phyloP scores from a whole-genome alignment of 2,888 invertebrate genomes.

The Laspeyria flexula region DNA sequence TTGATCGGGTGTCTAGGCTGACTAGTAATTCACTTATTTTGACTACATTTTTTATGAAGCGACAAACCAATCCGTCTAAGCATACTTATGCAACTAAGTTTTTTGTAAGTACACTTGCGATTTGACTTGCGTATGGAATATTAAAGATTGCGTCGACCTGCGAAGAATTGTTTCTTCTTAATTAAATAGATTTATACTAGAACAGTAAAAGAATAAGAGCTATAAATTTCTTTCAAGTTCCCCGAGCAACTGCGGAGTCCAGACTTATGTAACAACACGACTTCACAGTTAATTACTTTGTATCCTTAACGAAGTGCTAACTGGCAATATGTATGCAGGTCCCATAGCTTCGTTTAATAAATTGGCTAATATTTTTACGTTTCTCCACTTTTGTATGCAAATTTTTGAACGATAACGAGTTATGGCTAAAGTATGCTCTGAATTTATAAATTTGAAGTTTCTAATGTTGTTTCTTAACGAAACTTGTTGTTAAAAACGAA shows the following conservation, averaged over 20 bases:
- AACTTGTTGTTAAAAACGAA: no score
- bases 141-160: constrained; percentile 11
- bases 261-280: constrained; percentile 60
- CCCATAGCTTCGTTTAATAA: constrained; percentile 47
- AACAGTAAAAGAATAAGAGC: constrained; percentile 57
- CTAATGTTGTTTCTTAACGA: not conserved
- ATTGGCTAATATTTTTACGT: constrained; percentile 41
- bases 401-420: not conserved
- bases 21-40: no score
- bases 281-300: constrained; percentile 75
- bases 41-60: no score
- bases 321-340: constrained; percentile 64
- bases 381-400: constrained; percentile 16
- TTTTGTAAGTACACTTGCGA: no score
- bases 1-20: no score
- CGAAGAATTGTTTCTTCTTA: constrained; percentile 46
- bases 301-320: constrained; percentile 74
- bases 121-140: no score
- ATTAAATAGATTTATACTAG: constrained; percentile 57
- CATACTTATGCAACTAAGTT: no score
- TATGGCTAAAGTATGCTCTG: not conserved
- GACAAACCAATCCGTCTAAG: no score
- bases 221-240: constrained; percentile 61
- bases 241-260: constrained; percentile 51
- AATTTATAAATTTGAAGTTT: not conserved